phyloP scores from a whole-genome alignment of 2,888 invertebrate genomes.

The Nasonovia ribisnigri region DNA sequence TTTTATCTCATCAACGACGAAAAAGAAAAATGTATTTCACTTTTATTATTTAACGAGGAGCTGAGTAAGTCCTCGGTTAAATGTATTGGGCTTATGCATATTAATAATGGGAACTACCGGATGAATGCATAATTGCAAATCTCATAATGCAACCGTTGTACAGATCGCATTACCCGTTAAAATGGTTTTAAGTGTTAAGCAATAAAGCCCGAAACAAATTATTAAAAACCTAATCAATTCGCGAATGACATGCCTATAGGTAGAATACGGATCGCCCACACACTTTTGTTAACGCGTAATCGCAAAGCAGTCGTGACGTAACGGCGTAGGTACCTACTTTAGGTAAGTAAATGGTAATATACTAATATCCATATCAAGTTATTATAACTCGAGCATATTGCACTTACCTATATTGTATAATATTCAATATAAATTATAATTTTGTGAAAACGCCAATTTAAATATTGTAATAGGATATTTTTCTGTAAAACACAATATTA shows the following conservation, averaged over 20 bases:
- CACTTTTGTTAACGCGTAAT: neutral
- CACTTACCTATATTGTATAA: neutral
- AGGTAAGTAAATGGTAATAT: neutral
- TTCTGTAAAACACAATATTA: neutral
- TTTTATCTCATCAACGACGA: neutral
- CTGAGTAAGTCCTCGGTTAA: neutral
- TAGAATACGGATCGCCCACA: neutral
- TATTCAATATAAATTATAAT: neutral
- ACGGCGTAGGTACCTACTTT: neutral
- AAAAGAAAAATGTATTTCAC: neutral
- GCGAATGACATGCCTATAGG: neutral
- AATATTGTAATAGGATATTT: neutral
- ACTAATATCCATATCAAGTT: neutral
- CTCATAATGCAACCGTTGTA: neutral
- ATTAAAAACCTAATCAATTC: neutral
- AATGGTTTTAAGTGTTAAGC: neutral
- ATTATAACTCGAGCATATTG: neutral
- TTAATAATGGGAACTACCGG: neutral
- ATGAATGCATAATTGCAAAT: neutral
- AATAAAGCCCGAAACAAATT: neutral
- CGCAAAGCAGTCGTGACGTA: neutral
- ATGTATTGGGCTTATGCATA: neutral
- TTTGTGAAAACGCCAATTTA: neutral
- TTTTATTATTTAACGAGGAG: neutral
- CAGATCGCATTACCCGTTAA: neutral